Base-by-base conservation (phyloP, 1,140 invertebrate genomes). In the Ceratosolen solmsi region DNA sequence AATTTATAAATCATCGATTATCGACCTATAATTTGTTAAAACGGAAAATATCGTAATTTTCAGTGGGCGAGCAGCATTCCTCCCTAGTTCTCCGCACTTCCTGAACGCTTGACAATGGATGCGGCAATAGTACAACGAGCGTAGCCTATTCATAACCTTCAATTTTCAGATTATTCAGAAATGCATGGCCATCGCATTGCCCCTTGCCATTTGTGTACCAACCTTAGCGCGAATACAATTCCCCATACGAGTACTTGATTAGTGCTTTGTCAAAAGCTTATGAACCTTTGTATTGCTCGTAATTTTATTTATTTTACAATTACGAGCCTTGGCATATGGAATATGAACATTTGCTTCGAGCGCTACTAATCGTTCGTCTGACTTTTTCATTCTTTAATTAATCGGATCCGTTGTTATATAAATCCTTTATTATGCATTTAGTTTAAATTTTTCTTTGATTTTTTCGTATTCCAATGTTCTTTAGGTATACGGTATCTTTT, bases 141-240 rank as follows among this genome's bases (percentile, higher is more conserved):
- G 51, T 77, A n/a, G 15, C 22, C 41, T 77, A 65, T 77, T 77
- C 75, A 77, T 77, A 79, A 70, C 27, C 68, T 79, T 72, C 54
- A 79, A 79, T 72, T 79, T 72, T 79, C 65, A 33, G 51, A 72
- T 79, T 72, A 72, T 58, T 79, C 68, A 72, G 77, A 58, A 79
- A 79, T 72, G 76, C 46, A 79, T 65, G 27, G 63, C n/a, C 76
- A 78, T 70, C 27, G n/a, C 13, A 76, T 76, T 76, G 56, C 22
- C 72, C 9, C 36, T 17, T 58, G 9, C 20, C 49, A 38, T 30
- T 63, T 63, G 49, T 33, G 22, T 33, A 49, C 4, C 4, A n/a
- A 38, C 71, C 49, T 74, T 20, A 49, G 51, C 27, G 27, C 25
- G 49, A 20, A 2, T 25, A 56, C 30, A 25, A 49, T 76, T 63